phyloP scores from a whole-genome alignment of 2,113 vertebrate genomes.

The Phoenicopterus ruber region DNA sequence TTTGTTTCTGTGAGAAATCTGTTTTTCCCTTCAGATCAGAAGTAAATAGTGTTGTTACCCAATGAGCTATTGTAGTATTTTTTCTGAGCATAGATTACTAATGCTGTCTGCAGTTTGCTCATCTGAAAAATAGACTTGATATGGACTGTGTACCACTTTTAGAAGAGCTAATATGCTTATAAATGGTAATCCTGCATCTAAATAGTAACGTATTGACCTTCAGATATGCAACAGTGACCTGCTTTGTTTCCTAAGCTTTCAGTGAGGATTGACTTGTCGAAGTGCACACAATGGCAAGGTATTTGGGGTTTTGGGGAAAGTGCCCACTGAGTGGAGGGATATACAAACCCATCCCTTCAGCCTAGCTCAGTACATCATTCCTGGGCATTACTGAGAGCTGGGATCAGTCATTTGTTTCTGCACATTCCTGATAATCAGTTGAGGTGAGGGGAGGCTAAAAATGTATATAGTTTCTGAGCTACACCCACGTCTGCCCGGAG shows the following conservation, averaged over 20 bases:
- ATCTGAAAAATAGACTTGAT: not conserved
- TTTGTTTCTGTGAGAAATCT: not conserved
- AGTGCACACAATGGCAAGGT: not conserved
- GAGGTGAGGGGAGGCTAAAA: not conserved
- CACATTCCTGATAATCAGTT: not conserved
- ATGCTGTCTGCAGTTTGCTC: not conserved
- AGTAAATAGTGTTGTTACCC: not conserved
- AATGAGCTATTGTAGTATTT: not conserved
- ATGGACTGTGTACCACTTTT: not conserved
- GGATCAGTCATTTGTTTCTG: not conserved
- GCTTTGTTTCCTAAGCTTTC: not conserved
- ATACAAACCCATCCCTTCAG: not conserved
- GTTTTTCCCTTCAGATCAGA: not conserved
- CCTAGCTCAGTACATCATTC: not conserved
- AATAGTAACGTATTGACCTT: not conserved
- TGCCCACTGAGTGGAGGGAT: not conserved
- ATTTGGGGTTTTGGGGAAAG: not conserved
- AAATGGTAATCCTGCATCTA: not conserved
- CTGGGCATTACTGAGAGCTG: not conserved
- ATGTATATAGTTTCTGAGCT: not conserved
- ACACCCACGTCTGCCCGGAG: not conserved
- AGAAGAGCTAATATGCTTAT: not conserved
- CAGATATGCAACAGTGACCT: not conserved
- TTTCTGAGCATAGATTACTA: not conserved
- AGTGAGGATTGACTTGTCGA: not conserved